phyloP scores from a whole-genome alignment of 1,140 invertebrate species.

The Tribolium castaneum region DNA sequence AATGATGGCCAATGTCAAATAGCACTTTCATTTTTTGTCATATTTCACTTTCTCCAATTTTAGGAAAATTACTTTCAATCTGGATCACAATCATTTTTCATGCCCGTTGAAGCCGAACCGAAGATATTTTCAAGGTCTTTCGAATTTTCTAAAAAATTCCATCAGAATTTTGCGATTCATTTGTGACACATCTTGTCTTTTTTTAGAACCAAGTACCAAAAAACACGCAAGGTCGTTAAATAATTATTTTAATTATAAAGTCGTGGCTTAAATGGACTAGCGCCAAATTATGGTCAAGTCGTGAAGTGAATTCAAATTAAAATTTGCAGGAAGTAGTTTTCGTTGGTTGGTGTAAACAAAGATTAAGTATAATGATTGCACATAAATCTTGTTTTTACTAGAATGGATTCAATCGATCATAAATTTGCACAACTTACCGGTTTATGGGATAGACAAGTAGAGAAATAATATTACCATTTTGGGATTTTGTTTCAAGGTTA shows the following conservation, averaged over 20 bases:
- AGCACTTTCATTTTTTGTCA: slow-evolving; percentile 2
- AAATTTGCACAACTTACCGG: neutral
- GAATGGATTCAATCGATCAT: neutral
- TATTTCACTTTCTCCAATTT: neutral
- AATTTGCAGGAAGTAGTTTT: neutral
- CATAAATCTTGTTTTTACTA: neutral
- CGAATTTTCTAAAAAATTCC: slow-evolving; percentile 1
- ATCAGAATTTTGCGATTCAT: neutral
- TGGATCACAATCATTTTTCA: neutral
- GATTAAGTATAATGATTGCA: neutral
- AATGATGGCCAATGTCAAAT: slow-evolving; percentile 29
- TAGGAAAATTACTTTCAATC: neutral
- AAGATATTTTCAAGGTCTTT: neutral
- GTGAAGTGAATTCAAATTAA: neutral
- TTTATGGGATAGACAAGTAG: neutral
- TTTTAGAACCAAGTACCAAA: neutral
- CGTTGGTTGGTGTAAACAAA: neutral
- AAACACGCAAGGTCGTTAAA: neutral
- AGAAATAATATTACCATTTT: neutral
- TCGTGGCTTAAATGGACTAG: no score
- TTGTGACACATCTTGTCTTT: neutral
- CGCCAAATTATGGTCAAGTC: neutral
- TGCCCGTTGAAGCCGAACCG: neutral
- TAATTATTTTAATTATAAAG: neutral
- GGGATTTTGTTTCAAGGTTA: neutral